Conservation (phyloP, 2,888 invertebrate species). For the Meghimatium bilineatum region DNA sequence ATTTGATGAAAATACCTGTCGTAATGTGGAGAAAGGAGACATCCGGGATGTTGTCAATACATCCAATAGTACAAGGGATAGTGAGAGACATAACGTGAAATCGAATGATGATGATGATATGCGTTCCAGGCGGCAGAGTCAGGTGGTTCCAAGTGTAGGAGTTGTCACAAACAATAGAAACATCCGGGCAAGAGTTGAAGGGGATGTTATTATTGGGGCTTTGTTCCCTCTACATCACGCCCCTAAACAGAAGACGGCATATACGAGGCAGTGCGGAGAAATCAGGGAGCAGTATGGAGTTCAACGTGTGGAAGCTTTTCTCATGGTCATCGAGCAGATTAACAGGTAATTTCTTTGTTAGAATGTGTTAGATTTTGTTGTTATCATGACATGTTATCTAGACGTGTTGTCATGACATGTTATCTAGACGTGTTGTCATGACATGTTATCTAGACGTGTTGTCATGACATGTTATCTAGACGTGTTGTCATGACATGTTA, state of each 20-base stretch:
- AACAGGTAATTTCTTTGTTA: conserved; percentile 78
- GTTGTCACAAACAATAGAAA: conserved; percentile 45
- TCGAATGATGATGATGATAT: too few species aligned
- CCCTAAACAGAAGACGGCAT: conserved; percentile 74
- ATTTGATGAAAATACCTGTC: too few species aligned
- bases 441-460: too few species aligned
- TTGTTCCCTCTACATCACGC: conserved; percentile 80
- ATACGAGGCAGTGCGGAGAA: conserved; percentile 80
- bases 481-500: too few species aligned
- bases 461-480: too few species aligned
- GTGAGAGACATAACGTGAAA: too few species aligned
- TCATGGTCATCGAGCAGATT: conserved; percentile 77
- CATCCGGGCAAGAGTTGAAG: conserved; percentile 75
- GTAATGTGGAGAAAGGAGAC: too few species aligned
- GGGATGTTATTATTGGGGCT: conserved; percentile 81
- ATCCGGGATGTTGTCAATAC: too few species aligned
- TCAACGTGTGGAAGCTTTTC: conserved; percentile 82
- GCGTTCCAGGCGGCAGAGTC: not conserved
- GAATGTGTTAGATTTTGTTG: not conserved
- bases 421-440: too few species aligned
- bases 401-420: too few species aligned
- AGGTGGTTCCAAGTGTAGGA: not conserved
- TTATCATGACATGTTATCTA: too few species aligned
- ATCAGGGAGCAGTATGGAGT: conserved; percentile 87
- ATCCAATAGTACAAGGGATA: not conserved